Evolutionary conservation across 2,797 vertebrate genomes (phyloP).

Genomic region (Falco novaeseelandiae): DNA sequence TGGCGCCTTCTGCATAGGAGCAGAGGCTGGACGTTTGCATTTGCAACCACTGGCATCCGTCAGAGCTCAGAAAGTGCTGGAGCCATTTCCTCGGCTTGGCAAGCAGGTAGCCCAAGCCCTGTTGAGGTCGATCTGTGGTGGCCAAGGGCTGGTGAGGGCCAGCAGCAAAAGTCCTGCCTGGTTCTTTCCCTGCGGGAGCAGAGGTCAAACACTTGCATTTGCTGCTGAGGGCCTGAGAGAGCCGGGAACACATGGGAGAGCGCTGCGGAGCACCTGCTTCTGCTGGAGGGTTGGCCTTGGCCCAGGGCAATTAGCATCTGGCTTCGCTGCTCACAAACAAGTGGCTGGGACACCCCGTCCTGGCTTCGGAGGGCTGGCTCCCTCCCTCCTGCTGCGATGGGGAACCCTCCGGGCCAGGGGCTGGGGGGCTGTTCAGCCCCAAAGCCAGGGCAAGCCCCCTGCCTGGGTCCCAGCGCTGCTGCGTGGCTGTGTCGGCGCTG

Average conservation of each 20-base stretch:
- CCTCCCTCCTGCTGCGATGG: background rate
- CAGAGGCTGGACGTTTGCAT: too few relatives aligned
- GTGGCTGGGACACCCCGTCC: background rate
- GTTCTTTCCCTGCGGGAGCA: too few relatives aligned
- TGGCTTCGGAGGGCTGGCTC: background rate
- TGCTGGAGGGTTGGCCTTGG: background rate
- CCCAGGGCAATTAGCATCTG: background rate
- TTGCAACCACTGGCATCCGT: too few relatives aligned
- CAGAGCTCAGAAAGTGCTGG: too few relatives aligned
- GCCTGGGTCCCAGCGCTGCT: accelerated
- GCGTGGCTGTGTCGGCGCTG: accelerated
- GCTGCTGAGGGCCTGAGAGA: too few relatives aligned
- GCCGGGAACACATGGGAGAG: background rate
- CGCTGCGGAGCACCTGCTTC: background rate
- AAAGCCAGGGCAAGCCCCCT: background rate
- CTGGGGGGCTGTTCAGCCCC: background rate
- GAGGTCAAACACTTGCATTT: too few relatives aligned
- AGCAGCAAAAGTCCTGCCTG: too few relatives aligned
- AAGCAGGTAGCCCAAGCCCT: too few relatives aligned
- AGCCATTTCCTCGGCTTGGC: too few relatives aligned
- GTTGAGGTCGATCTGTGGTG: too few relatives aligned
- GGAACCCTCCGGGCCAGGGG: accelerated
- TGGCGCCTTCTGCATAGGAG: too few relatives aligned
- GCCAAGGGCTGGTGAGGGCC: too few relatives aligned
- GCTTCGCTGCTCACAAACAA: accelerated